These are phyloP conservation scores for Ditylenchus weischeri DNA, from an alignment of 2,888 invertebrate genomes.

Conservation along the genomic window DNA sequence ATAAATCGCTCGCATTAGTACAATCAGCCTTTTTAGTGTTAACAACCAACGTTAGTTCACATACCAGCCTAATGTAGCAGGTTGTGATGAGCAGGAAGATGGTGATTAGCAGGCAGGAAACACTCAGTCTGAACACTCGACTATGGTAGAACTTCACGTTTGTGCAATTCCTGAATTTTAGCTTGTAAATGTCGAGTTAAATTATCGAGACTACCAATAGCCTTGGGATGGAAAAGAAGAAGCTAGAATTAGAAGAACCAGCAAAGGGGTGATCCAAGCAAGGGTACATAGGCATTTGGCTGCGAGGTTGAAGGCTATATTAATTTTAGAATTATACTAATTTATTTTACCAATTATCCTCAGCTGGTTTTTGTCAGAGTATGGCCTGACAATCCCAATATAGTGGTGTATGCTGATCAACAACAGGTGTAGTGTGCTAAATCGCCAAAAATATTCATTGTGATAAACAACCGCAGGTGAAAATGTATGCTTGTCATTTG, in stretches of 20 bases:
- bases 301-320: background rate
- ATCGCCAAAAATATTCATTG: background rate
- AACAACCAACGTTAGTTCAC: constrained; percentile 11
- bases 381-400: constrained; percentile 36
- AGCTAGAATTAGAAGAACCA: constrained; percentile 30
- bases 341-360: constrained; percentile 12
- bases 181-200: too few relatives aligned
- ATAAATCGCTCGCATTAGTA: too few relatives aligned
- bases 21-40: too few relatives aligned
- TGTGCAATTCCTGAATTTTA: constrained; percentile 23
- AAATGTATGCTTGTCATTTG: too few relatives aligned
- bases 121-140: constrained; percentile 31
- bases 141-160: constrained; percentile 39
- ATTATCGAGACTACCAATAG: constrained; percentile 15
- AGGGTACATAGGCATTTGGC: constrained; percentile 22
- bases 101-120: constrained; percentile 32
- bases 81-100: constrained; percentile 41
- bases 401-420: constrained; percentile 40
- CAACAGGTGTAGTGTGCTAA: constrained; percentile 37
- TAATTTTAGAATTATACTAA: background rate
- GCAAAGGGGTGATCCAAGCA: constrained; percentile 33
- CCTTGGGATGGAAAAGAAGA: constrained; percentile 29
- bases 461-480: background rate
- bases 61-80: constrained; percentile 35
- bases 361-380: constrained; percentile 25